Conservation (phyloP, 2,888 invertebrate species). For the Phyto melanocephala region DNA sequence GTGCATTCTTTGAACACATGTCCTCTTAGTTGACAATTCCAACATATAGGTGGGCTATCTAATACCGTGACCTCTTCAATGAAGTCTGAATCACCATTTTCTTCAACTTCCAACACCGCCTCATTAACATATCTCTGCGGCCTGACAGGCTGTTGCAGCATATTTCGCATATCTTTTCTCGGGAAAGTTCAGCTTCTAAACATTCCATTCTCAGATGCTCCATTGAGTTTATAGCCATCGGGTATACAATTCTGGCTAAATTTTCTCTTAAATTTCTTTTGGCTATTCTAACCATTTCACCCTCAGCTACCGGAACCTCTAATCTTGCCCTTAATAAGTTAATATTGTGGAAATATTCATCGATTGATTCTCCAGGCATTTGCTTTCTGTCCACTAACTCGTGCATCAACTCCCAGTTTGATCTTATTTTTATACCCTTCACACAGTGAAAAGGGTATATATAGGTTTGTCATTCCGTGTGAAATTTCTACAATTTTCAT, state of each 20-base stretch:
- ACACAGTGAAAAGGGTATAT: too few species aligned
- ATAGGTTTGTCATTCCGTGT: too few species aligned
- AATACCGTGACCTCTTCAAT: too few species aligned
- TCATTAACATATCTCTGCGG: neutral
- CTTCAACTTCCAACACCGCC: too few species aligned
- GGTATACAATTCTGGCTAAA: too few species aligned
- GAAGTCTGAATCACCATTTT: too few species aligned
- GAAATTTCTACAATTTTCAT: too few species aligned
- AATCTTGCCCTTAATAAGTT: neutral
- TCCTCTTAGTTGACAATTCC: constrained; percentile 9
- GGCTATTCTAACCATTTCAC: constrained; percentile 15
- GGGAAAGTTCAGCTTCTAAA: constrained; percentile 13
- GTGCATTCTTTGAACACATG: neutral
- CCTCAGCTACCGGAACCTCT: neutral
- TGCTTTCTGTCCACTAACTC: too few species aligned
- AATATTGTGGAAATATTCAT: constrained; percentile 10
- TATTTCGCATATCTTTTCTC: neutral
- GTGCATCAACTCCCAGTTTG: constrained; percentile 8
- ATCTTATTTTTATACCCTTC: too few species aligned
- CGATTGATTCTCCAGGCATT: constrained; percentile 11
- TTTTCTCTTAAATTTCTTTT: constrained; percentile 2
- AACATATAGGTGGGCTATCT: too few species aligned
- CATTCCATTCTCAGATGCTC: too few species aligned
- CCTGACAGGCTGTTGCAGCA: neutral
- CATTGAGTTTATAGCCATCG: too few species aligned